Evolutionary conservation across 2,113 vertebrate species (phyloP), one percentile per base, ranked within the genome.

Genomic region (Oreochromis tanganicae): DNA sequence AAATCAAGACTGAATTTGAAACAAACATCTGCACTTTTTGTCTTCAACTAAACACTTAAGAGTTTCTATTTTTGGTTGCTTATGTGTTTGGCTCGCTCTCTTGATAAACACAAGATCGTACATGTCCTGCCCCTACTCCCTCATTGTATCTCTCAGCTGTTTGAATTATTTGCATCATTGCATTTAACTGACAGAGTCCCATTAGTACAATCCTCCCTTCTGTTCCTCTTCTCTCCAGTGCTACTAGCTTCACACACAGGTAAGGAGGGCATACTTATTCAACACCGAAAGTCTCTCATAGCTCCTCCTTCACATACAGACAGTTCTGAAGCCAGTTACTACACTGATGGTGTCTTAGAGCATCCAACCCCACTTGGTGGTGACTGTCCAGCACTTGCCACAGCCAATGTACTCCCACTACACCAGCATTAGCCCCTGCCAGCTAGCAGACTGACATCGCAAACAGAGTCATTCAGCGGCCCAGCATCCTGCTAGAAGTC

Each of bases 391-490:
- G 81, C 84, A 54, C 87, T 84, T 55, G 41, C 86, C 66, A 75
- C 29, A 61, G 66, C 84, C 82, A 83, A 34, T 7, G 56, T 13
- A 75, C 81, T 86, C 80, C 84, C 75, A 55, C 59, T 68, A 46
- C 82, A 73, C 66, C 66, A 38, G 83, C 85, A 90, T 73, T 61
- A 56, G 63, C 41, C 29, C 54, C 71, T 48, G 91, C 84, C 87
- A 86, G 90, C 88, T 91, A 91, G 56, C 43, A 87, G 87, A 91
- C 82, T 94, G 94, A 95, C 93, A 93, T 78, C 90, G 84, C 92
- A 90, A 91, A 94, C 91, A 80, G 93, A 93, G 90, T 88, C 87
- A 93, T 93, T 95, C 84, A 95, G 59, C 54, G 12, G 84, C 92
- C 16, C 92, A 92, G 90, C 91, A 79, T 94, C 93, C 88, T 54